Percentiles rank a stretch among this genome's conserved stretches.
phyloP scores from a whole-genome alignment of 1,140 invertebrate species.

The Trigoniulus corallinus region DNA sequence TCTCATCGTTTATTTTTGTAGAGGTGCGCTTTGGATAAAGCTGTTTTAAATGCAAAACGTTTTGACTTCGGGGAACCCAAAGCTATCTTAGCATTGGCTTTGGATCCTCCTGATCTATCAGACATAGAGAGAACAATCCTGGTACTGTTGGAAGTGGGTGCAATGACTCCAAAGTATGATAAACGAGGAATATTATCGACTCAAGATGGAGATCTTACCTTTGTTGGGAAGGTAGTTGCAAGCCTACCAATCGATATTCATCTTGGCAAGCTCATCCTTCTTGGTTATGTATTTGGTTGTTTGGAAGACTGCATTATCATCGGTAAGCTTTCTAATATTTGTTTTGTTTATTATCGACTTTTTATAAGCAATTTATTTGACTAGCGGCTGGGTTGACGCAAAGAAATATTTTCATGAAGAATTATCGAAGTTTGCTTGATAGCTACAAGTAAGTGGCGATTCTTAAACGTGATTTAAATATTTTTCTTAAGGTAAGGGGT shows the following conservation, averaged over 20 bases:
- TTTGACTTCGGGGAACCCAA: conserved; percentile 69
- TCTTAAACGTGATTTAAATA: not conserved
- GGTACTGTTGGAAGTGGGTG: conserved; percentile 62
- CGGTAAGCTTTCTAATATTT: conserved; percentile 47
- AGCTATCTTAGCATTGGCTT: conserved; percentile 57
- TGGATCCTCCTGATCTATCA: conserved; percentile 69
- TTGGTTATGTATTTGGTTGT: conserved; percentile 73
- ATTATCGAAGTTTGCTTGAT: conserved; percentile 50
- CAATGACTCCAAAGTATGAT: conserved; percentile 38
- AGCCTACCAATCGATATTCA: conserved; percentile 63
- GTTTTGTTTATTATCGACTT: too few species aligned
- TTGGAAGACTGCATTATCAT: conserved; percentile 74
- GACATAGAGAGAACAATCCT: conserved; percentile 67
- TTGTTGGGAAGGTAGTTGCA: conserved; percentile 66
- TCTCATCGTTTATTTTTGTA: conserved; percentile 1
- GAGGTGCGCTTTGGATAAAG: conserved; percentile 58
- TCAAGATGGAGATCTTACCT: conserved; percentile 77
- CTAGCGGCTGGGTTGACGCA: conserved; percentile 57
- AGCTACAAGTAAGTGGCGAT: conserved; percentile 42
- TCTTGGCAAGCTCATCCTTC: conserved; percentile 63
- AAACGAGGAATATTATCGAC: conserved; percentile 26
- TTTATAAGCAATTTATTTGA: too few species aligned
- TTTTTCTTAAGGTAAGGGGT: not conserved
- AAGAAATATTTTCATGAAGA: conserved; percentile 56
- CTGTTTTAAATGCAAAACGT: conserved; percentile 68